Percentiles rank a stretch among this genome's conserved stretches.
These are phyloP conservation scores for Barnardius zonarius DNA, from an alignment of 2,113 vertebrate species.

Conservation along the genomic window DNA sequence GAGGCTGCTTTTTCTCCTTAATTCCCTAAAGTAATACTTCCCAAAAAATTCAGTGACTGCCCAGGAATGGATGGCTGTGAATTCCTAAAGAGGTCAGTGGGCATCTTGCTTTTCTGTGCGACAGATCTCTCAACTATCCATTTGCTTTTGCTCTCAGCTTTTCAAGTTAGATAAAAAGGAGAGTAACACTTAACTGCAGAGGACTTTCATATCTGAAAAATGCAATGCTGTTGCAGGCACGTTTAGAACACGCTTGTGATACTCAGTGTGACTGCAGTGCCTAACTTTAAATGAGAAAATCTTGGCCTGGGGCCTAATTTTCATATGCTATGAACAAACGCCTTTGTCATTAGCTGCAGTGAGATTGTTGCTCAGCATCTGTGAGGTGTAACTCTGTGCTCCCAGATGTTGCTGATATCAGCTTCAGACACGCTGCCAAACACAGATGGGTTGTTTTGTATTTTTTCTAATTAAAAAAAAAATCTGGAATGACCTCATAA, in stretches of 20 bases:
- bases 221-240: background rate
- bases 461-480: background rate
- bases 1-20: background rate
- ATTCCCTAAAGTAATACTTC: background rate
- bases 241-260: conserved; percentile 7
- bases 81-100: background rate
- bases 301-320: conserved; percentile 33
- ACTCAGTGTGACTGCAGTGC: background rate
- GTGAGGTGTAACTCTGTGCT: background rate
- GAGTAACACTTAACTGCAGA: background rate
- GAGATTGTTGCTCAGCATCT: conserved; percentile 17
- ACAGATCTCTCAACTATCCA: background rate
- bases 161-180: background rate
- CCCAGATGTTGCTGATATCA: conserved; percentile 38
- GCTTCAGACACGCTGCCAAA: background rate
- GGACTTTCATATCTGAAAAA: conserved; percentile 11
- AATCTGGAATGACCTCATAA: background rate
- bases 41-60: background rate
- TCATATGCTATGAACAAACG: background rate
- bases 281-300: conserved; percentile 9
- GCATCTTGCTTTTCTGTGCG: background rate
- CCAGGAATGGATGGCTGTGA: background rate
- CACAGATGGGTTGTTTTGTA: background rate
- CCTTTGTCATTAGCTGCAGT: background rate
- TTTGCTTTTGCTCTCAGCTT: background rate